Conservation (phyloP, 2,888 invertebrate species). For the Temnothorax unifasciatus region DNA sequence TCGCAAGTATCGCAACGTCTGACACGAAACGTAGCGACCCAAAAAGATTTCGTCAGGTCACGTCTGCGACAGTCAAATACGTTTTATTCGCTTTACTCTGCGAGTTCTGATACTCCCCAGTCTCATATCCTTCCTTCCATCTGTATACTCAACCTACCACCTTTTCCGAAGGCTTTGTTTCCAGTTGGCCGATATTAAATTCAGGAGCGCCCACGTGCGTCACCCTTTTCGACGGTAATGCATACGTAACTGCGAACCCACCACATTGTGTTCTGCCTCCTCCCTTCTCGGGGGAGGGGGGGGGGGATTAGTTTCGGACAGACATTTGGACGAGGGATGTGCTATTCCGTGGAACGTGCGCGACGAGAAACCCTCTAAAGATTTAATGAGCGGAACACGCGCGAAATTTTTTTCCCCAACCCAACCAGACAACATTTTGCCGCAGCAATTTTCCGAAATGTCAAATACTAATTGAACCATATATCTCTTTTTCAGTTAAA, state of each 20-base stretch:
- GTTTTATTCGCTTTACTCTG: slow-evolving; percentile 23
- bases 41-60: neutral
- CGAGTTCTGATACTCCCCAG: neutral
- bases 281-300: neutral
- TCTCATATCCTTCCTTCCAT: neutral
- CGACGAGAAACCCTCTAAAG: slow-evolving; percentile 5
- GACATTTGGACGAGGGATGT: slow-evolving; percentile 1
- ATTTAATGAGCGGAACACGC: slow-evolving; percentile 28
- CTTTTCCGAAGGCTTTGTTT: slow-evolving; percentile 62
- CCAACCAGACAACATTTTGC: neutral
- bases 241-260: slow-evolving; percentile 61
- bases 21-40: neutral
- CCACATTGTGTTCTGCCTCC: neutral
- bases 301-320: neutral
- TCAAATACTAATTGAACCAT: slow-evolving; percentile 36
- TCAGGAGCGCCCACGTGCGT: slow-evolving; percentile 62
- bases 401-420: neutral
- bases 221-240: slow-evolving; percentile 64
- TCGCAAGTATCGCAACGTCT: neutral
- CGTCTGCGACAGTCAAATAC: neutral
- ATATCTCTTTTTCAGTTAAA: slow-evolving; percentile 9
- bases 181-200: slow-evolving; percentile 75
- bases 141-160: neutral
- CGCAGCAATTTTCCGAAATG: slow-evolving; percentile 30
- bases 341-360: neutral